phyloP scores from a whole-genome alignment of 30 jellyfish, hydroid and myxozoan species.

The Aurelia sp. region DNA sequence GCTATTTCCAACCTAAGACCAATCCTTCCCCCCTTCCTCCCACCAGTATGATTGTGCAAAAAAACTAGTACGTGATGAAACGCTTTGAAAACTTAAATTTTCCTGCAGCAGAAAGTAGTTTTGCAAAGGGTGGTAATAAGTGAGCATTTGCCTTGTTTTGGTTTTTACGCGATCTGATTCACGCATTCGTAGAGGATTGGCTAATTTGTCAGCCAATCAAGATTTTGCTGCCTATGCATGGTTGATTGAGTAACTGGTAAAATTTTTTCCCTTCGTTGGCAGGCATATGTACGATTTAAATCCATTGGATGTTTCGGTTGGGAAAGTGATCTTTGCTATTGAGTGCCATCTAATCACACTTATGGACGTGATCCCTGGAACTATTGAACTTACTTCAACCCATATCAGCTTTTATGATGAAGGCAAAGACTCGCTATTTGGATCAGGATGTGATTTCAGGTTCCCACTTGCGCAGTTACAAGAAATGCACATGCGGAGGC shows the following conservation, averaged over 20 bases:
- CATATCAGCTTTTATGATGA: slow-evolving; percentile 87
- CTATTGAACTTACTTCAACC: slow-evolving; percentile 75
- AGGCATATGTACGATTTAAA: slow-evolving; percentile 79
- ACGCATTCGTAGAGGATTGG: too few relatives aligned
- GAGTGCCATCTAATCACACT: slow-evolving; percentile 76
- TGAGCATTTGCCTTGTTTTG: too few relatives aligned
- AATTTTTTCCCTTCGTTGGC: background rate
- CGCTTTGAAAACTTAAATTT: too few relatives aligned
- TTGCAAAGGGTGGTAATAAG: too few relatives aligned
- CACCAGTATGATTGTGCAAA: too few relatives aligned
- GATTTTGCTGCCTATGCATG: too few relatives aligned
- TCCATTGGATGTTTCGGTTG: slow-evolving; percentile 64
- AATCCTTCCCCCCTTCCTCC: too few relatives aligned
- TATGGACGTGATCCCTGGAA: slow-evolving; percentile 87
- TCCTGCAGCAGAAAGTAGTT: too few relatives aligned
- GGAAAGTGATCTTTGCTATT: slow-evolving; percentile 32
- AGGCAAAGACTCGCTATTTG: slow-evolving; percentile 70
- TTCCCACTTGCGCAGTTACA: slow-evolving; percentile 85
- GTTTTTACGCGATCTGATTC: too few relatives aligned
- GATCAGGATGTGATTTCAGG: slow-evolving; percentile 77
- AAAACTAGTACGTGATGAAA: too few relatives aligned
- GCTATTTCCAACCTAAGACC: too few relatives aligned
- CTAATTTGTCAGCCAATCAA: too few relatives aligned
- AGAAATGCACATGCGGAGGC: slow-evolving; percentile 86
- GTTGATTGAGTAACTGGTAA: background rate